phyloP scores from a whole-genome alignment of 2,113 vertebrate species.

The Papio anubis region DNA sequence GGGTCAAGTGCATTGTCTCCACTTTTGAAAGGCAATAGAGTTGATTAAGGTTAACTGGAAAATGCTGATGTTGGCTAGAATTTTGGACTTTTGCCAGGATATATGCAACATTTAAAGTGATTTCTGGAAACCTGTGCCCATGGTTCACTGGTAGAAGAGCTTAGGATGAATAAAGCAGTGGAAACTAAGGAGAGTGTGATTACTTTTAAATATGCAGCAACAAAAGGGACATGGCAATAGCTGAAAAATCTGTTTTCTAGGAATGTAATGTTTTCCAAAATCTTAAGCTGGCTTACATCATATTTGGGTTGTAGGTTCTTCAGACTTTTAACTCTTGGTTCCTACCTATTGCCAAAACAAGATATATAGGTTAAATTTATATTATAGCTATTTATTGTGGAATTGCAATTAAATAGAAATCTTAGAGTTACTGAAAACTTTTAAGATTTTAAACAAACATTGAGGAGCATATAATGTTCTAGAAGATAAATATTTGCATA shows the following conservation, averaged over 20 bases:
- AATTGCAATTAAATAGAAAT: constrained; percentile 72
- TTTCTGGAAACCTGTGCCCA: background rate
- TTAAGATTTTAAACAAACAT: constrained; percentile 68
- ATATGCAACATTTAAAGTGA: constrained; percentile 17
- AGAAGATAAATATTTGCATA: constrained; percentile 68
- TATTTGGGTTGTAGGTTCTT: background rate
- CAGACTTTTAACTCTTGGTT: background rate
- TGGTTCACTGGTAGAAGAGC: constrained; percentile 26
- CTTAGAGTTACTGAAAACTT: constrained; percentile 51
- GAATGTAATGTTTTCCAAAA: background rate
- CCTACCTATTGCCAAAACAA: background rate
- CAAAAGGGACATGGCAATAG: background rate
- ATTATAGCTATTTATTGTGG: constrained; percentile 36
- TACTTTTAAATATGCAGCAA: constrained; percentile 19
- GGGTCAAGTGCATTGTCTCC: background rate
- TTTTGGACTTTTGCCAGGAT: constrained; percentile 47
- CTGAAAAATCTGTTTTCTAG: constrained; percentile 28
- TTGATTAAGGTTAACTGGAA: constrained; percentile 30
- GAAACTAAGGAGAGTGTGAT: background rate
- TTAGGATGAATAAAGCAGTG: background rate
- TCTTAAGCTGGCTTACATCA: background rate
- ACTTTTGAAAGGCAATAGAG: background rate
- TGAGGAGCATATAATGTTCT: constrained; percentile 45
- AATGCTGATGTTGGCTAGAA: constrained; percentile 39
- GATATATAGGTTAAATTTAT: background rate